Base-by-base conservation (phyloP, 2,888 invertebrate genomes). In the Apodemia mormo region DNA sequence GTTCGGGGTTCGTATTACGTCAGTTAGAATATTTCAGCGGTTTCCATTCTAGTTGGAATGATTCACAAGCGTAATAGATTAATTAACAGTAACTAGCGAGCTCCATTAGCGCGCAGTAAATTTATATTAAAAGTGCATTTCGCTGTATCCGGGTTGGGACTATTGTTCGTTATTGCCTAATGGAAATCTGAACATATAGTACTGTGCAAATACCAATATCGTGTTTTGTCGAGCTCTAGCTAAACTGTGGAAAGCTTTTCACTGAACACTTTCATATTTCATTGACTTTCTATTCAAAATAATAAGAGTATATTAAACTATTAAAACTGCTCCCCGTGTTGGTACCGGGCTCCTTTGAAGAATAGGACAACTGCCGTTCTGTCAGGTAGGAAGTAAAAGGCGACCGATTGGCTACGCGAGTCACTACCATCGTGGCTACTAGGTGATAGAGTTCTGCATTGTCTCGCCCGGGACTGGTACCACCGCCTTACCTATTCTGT, bases 91-190 rank as follows among this genome's bases (percentile, higher is more conserved):
- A 69, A 65, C 61, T 61, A 65, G 65, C 65, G 40, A 49, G 54
- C 22, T 65, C 69, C 69, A 68, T 68, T 68, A 61, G 68, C 58
- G 30, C 29, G 68, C 68, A 68, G 68, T 68, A 68, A 68, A 68
- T 81, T 78, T 74, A 75, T 75, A 80, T 81, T 79, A 81, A 78
- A 78, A 76, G 56, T 43, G 43, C 69, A 43, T 69, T 65, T 30
- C 68, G 43, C 40, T 22, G 40, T 40, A n/a, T 33, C 45, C 64
- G 22, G 22, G 61, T 64, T 37, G 49, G 2, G 8, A 43, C 65
- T 65, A 69, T 65, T 64, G 69, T 52, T 30, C 29, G 54, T 40
- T 45, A 45, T 65, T 64, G 54, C 54, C 54, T 54, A 61, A 61
- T 58, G 45, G 68, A n/a, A 49, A 30, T 58, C 58, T 68, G 30